A percentile compares a stretch with the other conserved stretches of the same genome.
These are phyloP conservation scores for Leucania comma DNA, from an alignment of 2,888 invertebrate genomes.

Conservation along the genomic window DNA sequence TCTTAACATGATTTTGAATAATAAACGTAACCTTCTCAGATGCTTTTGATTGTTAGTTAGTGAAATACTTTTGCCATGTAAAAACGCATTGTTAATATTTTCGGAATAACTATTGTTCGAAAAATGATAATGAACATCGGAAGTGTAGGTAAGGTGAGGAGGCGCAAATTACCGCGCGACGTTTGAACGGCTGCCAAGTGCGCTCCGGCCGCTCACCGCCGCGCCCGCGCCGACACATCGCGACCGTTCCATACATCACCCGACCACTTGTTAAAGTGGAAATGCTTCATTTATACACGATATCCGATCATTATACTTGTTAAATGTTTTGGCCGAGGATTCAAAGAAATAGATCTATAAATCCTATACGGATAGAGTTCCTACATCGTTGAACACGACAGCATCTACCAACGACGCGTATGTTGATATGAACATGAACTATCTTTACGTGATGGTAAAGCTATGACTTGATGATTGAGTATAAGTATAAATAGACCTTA, in stretches of 20 bases:
- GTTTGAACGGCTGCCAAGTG: slow-evolving; percentile 68
- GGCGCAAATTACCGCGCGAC: slow-evolving; percentile 55
- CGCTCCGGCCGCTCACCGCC: slow-evolving; percentile 10
- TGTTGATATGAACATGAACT: background rate
- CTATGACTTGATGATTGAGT: background rate
- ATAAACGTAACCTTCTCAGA: background rate
- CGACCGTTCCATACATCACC: slow-evolving; percentile 24
- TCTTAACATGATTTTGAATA: background rate
- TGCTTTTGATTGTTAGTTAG: background rate
- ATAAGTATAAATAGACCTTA: background rate
- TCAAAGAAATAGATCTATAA: slow-evolving; percentile 27
- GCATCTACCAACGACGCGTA: slow-evolving; percentile 8
- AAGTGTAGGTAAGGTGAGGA: slow-evolving; percentile 49
- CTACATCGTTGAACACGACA: slow-evolving; percentile 20
- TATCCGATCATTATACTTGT: slow-evolving; percentile 26
- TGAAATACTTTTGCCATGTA: too few species aligned
- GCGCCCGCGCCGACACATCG: background rate
- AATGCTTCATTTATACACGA: slow-evolving; percentile 30
- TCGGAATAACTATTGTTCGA: background rate
- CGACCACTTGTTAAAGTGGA: slow-evolving; percentile 24
- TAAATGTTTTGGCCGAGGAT: slow-evolving; percentile 22
- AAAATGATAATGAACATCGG: slow-evolving; percentile 22
- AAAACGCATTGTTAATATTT: background rate
- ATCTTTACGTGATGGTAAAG: slow-evolving; percentile 16
- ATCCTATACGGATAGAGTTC: slow-evolving; percentile 5